Base-by-base conservation (phyloP, 2,113 vertebrate species). In the Lamprologus lemairii region DNA sequence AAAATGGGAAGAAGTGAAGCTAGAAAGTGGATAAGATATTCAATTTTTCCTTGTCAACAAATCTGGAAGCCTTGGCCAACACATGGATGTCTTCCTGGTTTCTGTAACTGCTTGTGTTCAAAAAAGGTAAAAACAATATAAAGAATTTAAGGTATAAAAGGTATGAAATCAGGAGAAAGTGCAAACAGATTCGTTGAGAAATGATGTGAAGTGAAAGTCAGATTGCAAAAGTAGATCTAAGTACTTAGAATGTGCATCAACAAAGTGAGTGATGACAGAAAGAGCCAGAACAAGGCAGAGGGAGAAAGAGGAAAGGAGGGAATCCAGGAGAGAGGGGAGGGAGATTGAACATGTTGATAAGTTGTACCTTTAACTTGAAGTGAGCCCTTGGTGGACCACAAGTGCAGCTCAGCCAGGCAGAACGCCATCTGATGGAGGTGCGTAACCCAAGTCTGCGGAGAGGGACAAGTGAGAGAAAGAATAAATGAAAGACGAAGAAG, bases 351-450 rank as follows among this genome's bases (percentile, higher is more conserved):
- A 85, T 9, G 93, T 37, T 51, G 93, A 94, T 94, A 94, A 94
- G 89, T 54, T 80, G 85, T 98, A 98, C 99, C 98, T 95, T 94
- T 96, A 94, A 98, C 96, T 92, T 82, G 96, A 92, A 99, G 97
- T 87, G 96, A 97, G 95, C 95, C 97, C 97, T 97, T 99, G 95
- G 98, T 97, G 95, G 98, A 98, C 98, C 98, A 99, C 92, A 99
- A 96, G 93, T 98, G 97, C 87, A 99, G 96, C 94, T 99, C 98
- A 92, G 97, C 97, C 96, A 99, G 95, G 96, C 96, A 99, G 97
- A 98, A 98, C 95, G 98, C 97, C 99, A 99, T 99, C 96, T 96
- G 97, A 97, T 82, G 65, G 94, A 91, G 91, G 90, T 88, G 85
- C 54, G 89, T 95, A 96, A 94, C 86, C 93, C 26, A 89, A 89